A percentile compares a stretch with the other conserved stretches of the same genome.
phyloP scores from a whole-genome alignment of 2,113 vertebrate genomes.

The Brachyhypopomus gauderio region DNA sequence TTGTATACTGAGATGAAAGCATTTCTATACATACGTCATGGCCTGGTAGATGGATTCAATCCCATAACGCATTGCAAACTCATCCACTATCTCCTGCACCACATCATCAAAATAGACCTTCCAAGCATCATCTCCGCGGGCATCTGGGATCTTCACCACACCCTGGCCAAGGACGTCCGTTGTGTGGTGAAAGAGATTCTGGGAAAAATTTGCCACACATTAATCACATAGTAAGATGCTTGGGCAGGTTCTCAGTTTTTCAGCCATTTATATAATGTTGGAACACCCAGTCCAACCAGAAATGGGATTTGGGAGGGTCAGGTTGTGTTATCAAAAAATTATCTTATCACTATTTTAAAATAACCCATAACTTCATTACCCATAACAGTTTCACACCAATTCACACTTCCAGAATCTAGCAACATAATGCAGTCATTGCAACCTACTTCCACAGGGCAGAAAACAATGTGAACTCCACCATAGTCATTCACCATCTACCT shows the following conservation, averaged over 20 bases:
- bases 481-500: background rate
- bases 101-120: slow-evolving; percentile 98
- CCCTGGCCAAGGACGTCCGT: slow-evolving; percentile 90
- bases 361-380: too few species aligned
- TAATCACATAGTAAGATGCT: background rate
- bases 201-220: slow-evolving; percentile 46
- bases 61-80: slow-evolving; percentile 98
- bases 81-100: slow-evolving; percentile 94
- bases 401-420: too few species aligned
- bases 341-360: too few species aligned
- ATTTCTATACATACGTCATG: slow-evolving; percentile 88
- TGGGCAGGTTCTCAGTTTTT: too few species aligned
- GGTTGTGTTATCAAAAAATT: too few species aligned
- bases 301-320: too few species aligned
- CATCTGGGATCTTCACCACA: slow-evolving; percentile 89
- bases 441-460: too few species aligned
- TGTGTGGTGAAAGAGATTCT: slow-evolving; percentile 96
- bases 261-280: too few species aligned
- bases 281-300: too few species aligned
- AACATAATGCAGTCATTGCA: too few species aligned
- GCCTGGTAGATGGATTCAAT: slow-evolving; percentile 98
- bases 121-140: slow-evolving; percentile 93
- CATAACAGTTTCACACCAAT: too few species aligned
- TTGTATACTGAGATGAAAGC: too few species aligned
- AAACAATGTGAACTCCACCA: background rate